phyloP scores from a whole-genome alignment of 2,888 invertebrate species.

The Melanostoma mellinum region DNA sequence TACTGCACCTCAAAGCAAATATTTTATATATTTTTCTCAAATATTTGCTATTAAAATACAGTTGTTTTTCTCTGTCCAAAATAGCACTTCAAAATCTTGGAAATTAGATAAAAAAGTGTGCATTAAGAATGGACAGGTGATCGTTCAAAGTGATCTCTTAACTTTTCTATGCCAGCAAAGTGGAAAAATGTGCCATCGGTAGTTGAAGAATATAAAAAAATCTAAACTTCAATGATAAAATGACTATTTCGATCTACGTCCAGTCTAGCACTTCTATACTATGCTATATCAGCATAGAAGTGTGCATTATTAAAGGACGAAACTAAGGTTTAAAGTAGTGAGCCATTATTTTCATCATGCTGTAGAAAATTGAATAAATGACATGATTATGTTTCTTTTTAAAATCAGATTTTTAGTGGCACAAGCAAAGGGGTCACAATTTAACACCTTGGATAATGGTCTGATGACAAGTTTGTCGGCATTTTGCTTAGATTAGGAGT shows the following conservation, averaged over 20 bases:
- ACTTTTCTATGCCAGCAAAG: not conserved
- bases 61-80: slow-evolving; percentile 50
- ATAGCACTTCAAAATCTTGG: slow-evolving; percentile 41
- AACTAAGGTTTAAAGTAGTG: not conserved
- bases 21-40: not conserved
- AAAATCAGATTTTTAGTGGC: no score
- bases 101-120: slow-evolving; percentile 27
- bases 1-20: slow-evolving; percentile 53
- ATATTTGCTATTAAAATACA: slow-evolving; percentile 43
- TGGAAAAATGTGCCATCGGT: slow-evolving; percentile 9
- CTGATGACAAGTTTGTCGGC: no score
- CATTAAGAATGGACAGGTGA: slow-evolving; percentile 50
- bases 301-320: slow-evolving; percentile 55
- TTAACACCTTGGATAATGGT: no score
- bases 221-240: slow-evolving; percentile 24
- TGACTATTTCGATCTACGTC: slow-evolving; percentile 43
- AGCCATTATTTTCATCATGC: no score
- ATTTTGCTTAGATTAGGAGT: no score
- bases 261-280: slow-evolving; percentile 50
- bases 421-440: no score
- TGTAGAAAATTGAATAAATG: no score
- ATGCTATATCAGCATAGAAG: slow-evolving; percentile 26
- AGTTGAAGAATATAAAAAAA: slow-evolving; percentile 4
- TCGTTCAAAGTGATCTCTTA: not conserved
- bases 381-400: no score